Base-by-base conservation (phyloP, 2,888 invertebrate genomes). In the Acholoe squamosa region DNA sequence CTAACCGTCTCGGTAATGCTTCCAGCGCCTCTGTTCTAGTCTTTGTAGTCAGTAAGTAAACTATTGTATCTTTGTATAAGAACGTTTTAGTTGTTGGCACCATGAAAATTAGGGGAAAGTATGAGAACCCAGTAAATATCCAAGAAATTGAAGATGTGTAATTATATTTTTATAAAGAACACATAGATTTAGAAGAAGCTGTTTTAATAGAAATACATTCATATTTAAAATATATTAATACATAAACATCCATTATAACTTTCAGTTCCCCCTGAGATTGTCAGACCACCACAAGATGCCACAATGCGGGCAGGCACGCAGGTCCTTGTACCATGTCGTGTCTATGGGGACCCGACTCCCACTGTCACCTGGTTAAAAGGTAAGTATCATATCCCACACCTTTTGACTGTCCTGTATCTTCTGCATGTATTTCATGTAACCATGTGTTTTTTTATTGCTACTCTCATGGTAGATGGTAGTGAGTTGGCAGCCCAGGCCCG, bases 341-440 rank as follows among this genome's bases (percentile, higher is more conserved):
- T 94, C 10, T 93, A 94, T 76, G 94, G 94, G 0, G 94, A 94
- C 71, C 95, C 95, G 7, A 91, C 92, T 43, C 94, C 94, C 16
- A 91, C 91, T 14, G 92, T 95, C 54, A 92, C 92, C 31, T 95
- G 95, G 95, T 91, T 92, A 84, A 93, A 94, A 89, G 93, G 94
- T 88, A 92, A 61, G 61, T 61, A 7, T 61, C 71, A 28, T 71
- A 14, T 71, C 25, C 28, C 43, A 43, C 43, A 43, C n/a, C n/a
- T n/a, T n/a, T n/a, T n/a, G n/a, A n/a, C n/a, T n/a, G n/a, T n/a
- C n/a, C n/a, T n/a, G n/a, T n/a, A n/a, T n/a, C n/a, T n/a, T n/a
- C n/a, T n/a, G n/a, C n/a, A n/a, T n/a, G n/a, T n/a, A n/a, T n/a
- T 43, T 43, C 43, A 43, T 43, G 10, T 3, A 43, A 43, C 10